phyloP scores from a whole-genome alignment of 2,888 invertebrate species.

The Andricus curvator region DNA sequence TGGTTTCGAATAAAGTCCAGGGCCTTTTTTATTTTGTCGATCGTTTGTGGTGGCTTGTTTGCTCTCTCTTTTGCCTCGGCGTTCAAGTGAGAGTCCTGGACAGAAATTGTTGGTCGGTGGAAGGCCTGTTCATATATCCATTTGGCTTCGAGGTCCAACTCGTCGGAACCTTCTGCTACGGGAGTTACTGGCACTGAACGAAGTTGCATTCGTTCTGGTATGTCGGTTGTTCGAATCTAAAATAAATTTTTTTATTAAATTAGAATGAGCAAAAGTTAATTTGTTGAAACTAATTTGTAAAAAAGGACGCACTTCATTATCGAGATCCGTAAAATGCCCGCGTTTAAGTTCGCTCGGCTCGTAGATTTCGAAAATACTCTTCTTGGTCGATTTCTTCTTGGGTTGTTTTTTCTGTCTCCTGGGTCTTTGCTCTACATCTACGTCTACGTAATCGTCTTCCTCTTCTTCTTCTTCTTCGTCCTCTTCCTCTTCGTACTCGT shows the following conservation, averaged over 20 bases:
- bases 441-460: conserved; percentile 89
- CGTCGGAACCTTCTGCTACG: conserved; percentile 90
- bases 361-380: conserved; percentile 95
- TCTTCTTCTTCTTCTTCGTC: conserved; percentile 91
- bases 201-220: conserved; percentile 95
- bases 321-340: conserved; percentile 96
- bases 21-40: conserved; percentile 95
- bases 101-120: conserved; percentile 89
- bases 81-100: conserved; percentile 83
- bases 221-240: conserved; percentile 90
- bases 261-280: conserved; percentile 11
- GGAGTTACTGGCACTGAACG: conserved; percentile 92
- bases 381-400: conserved; percentile 88
- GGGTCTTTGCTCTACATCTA: conserved; percentile 83
- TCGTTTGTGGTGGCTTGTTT: conserved; percentile 85
- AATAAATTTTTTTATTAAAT: conserved; percentile 17
- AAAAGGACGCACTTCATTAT: conserved; percentile 84
- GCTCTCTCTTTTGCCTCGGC: conserved; percentile 82
- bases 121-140: conserved; percentile 99
- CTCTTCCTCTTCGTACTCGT: conserved; percentile 91
- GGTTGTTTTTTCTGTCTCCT: conserved; percentile 87
- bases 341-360: conserved; percentile 98
- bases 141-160: conserved; percentile 95
- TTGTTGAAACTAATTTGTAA: not conserved
- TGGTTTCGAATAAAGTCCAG: conserved; percentile 98